These are phyloP conservation scores for Tipula unca DNA, from an alignment of 2,888 invertebrate genomes.

Conservation along the genomic window DNA sequence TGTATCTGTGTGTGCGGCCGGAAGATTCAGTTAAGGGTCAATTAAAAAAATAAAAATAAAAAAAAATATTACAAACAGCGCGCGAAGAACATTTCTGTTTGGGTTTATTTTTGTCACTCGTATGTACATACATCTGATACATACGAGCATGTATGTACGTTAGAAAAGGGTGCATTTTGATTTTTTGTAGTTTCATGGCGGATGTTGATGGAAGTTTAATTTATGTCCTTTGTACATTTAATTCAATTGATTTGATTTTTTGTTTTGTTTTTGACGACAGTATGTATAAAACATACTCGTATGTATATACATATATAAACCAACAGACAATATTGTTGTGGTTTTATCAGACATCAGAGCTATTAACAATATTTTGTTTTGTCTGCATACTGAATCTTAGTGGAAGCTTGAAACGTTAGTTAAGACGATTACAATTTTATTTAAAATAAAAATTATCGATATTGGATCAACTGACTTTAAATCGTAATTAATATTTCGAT, in stretches of 20 bases:
- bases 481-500: too few species aligned
- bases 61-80: neutral
- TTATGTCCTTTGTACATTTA: neutral
- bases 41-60: slow-evolving; percentile 10
- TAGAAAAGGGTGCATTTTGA: neutral
- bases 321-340: neutral
- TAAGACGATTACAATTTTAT: too few species aligned
- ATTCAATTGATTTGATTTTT: neutral
- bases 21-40: slow-evolving; percentile 20
- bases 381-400: too few species aligned
- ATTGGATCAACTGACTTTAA: too few species aligned
- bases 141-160: neutral
- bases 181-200: neutral
- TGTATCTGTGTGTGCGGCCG: slow-evolving; percentile 9
- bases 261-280: neutral
- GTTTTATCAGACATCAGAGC: neutral
- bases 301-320: neutral
- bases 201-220: slow-evolving; percentile 18
- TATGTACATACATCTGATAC: too few species aligned
- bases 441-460: too few species aligned
- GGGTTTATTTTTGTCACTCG: neutral
- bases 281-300: neutral
- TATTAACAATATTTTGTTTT: too few species aligned
- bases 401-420: too few species aligned
- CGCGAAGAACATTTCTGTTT: neutral